phyloP scores from a whole-genome alignment of 2,113 vertebrate species.

The Prinia subflava region DNA sequence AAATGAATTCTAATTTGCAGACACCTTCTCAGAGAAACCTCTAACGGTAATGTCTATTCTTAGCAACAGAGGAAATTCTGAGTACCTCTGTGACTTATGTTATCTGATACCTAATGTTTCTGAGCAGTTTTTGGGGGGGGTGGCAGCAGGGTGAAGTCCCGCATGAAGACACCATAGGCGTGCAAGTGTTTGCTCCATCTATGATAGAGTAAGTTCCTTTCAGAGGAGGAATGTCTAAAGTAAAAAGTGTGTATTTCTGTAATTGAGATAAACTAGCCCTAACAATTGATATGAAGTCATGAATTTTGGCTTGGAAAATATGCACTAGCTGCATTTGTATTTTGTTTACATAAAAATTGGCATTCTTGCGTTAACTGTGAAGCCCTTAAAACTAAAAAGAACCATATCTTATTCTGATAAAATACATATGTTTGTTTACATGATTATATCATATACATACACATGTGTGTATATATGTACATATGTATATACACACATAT shows the following conservation, averaged over 20 bases:
- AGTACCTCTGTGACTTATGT: background rate
- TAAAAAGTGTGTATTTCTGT: background rate
- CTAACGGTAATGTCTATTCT: background rate
- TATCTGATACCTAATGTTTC: slow-evolving; percentile 6
- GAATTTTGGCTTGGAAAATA: background rate
- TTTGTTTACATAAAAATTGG: background rate
- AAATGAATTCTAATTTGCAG: background rate
- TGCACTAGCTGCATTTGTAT: background rate
- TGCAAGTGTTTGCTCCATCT: background rate
- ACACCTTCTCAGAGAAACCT: background rate
- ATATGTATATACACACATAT: background rate
- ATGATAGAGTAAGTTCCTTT: background rate
- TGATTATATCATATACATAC: background rate
- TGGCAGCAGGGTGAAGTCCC: background rate
- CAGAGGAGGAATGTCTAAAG: background rate
- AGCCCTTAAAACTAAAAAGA: background rate
- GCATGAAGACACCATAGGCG: background rate
- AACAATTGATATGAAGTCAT: background rate
- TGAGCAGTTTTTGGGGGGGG: background rate
- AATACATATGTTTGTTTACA: background rate
- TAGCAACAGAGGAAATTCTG: slow-evolving; percentile 20
- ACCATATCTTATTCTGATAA: background rate
- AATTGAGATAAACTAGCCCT: background rate
- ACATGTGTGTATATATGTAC: background rate
- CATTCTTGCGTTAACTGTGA: background rate